Conservation (phyloP, 2,888 invertebrate genomes). For the Melieria omissa region DNA sequence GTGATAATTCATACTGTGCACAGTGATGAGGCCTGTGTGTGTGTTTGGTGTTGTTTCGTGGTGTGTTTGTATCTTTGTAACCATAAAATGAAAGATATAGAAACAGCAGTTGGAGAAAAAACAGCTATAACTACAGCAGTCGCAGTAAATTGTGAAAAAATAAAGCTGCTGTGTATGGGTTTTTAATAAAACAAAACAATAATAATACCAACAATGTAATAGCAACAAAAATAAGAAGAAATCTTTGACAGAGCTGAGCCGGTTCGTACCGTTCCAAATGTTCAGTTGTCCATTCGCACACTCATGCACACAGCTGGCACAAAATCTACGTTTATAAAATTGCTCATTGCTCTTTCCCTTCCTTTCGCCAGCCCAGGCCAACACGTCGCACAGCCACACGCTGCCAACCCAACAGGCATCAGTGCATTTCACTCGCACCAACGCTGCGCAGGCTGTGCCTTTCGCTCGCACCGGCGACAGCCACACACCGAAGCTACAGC, state of each 20-base stretch:
- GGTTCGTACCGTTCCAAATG: too few species aligned
- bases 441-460: too few species aligned
- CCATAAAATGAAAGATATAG: slow-evolving; percentile 10
- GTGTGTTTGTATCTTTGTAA: not conserved
- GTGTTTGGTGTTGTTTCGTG: not conserved
- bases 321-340: too few species aligned
- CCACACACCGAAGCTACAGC: too few species aligned
- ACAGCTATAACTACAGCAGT: slow-evolving; percentile 18
- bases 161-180: slow-evolving; percentile 12
- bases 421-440: too few species aligned
- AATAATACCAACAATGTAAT: slow-evolving; percentile 12
- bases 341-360: too few species aligned
- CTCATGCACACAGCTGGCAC: not conserved
- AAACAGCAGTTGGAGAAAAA: slow-evolving; percentile 22
- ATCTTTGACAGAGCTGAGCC: not conserved
- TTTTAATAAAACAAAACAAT: slow-evolving; percentile 10
- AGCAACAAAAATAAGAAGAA: not conserved
- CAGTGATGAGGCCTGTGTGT: not conserved
- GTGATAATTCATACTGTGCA: slow-evolving; percentile 8
- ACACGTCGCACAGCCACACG: too few species aligned
- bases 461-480: too few species aligned
- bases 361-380: too few species aligned
- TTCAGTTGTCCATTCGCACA: too few species aligned
- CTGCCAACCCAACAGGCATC: too few species aligned
- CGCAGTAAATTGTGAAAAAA: slow-evolving; percentile 22